phyloP scores from a whole-genome alignment of 2,113 vertebrate genomes.

The Paedocypris sp. region DNA sequence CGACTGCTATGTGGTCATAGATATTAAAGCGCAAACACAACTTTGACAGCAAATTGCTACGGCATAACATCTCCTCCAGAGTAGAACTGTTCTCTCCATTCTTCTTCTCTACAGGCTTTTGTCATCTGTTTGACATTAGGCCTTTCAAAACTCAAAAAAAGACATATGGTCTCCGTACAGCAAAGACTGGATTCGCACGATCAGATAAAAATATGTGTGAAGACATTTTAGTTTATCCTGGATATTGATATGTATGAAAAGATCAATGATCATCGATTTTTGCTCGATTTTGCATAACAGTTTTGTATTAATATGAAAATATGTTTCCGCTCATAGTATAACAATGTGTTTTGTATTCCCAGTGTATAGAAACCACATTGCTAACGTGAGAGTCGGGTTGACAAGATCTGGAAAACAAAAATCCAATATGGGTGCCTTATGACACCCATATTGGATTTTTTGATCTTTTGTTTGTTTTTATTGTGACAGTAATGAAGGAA shows the following conservation, averaged over 20 bases:
- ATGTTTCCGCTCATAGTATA: slow-evolving; percentile 17
- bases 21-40: too few species aligned
- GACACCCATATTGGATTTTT: too few species aligned
- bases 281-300: too few species aligned
- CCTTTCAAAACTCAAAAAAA: slow-evolving; percentile 35
- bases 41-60: slow-evolving; percentile 58
- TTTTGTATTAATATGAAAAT: too few species aligned
- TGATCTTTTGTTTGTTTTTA: too few species aligned
- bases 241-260: too few species aligned
- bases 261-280: too few species aligned
- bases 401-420: slow-evolving; percentile 29
- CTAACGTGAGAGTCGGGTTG: not conserved
- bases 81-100: slow-evolving; percentile 37
- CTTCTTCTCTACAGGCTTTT: slow-evolving; percentile 17
- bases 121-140: slow-evolving; percentile 58
- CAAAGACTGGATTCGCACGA: not conserved
- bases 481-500: too few species aligned
- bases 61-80: slow-evolving; percentile 49
- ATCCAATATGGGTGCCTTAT: slow-evolving; percentile 17
- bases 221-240: too few species aligned
- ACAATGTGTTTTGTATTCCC: too few species aligned
- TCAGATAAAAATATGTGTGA: not conserved
- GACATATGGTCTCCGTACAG: slow-evolving; percentile 33
- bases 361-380: slow-evolving; percentile 32
- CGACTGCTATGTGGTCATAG: too few species aligned